Conservation (phyloP, 2,797 vertebrate genomes). For the Dicrostonyx torquatus region DNA sequence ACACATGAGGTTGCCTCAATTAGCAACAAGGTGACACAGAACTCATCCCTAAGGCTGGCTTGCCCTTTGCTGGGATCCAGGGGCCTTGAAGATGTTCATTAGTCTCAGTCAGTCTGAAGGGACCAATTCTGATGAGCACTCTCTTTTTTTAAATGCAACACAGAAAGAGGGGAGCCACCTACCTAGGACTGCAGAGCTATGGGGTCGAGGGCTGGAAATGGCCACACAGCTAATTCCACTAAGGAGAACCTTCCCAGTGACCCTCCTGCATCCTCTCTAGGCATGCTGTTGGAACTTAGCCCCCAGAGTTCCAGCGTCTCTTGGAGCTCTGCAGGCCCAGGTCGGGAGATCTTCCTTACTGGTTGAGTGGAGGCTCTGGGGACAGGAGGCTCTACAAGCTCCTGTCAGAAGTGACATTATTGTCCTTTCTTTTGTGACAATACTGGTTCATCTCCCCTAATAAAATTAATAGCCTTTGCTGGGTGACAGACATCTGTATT, state of each 20-base stretch:
- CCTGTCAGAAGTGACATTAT: too few relatives aligned
- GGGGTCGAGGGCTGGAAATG: background rate
- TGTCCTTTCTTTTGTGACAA: background rate
- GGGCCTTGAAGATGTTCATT: background rate
- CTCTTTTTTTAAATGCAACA: background rate
- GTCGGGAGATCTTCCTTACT: background rate
- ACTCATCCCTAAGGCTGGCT: accelerated
- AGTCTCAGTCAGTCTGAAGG: background rate
- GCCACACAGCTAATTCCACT: background rate
- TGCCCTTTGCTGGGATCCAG: too few relatives aligned
- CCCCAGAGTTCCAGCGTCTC: background rate
- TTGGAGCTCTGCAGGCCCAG: too few relatives aligned
- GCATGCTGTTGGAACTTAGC: background rate
- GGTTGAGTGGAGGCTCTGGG: background rate
- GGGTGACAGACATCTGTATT: background rate
- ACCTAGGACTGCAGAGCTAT: background rate
- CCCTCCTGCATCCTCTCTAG: background rate
- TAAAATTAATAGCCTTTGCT: background rate
- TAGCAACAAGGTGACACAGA: background rate
- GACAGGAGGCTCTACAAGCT: background rate
- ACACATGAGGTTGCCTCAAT: background rate
- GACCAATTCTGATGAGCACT: background rate
- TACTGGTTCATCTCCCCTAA: background rate
- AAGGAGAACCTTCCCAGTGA: background rate
- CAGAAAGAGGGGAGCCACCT: background rate